Base-by-base conservation (phyloP, 1,140 invertebrate species). In the Varroa destructor region DNA sequence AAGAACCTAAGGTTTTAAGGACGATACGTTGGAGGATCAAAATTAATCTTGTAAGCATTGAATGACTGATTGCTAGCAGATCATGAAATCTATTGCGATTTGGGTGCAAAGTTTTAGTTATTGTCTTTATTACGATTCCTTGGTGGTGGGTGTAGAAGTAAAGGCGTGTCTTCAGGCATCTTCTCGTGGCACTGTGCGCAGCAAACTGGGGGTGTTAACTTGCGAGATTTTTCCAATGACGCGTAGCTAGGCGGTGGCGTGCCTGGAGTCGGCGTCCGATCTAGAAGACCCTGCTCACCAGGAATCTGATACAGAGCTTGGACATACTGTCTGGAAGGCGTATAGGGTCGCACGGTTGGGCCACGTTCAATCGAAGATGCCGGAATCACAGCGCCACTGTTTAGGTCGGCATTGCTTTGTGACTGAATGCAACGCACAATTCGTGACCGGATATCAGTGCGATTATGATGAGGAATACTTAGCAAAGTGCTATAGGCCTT, bases 401-500 rank as follows among this genome's bases (percentile, higher is more conserved):
- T 51, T 51, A 8, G 46, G 8, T 51, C 46, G 46, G 8, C 46
- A 37, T 37, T 67, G 37, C 40, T 40, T 8, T 67, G 61, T 14
- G 37, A 36, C 37, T 67, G 61, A 46, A 67, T 67, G 12, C 61
- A 14, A 40, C 61, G 14, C 40, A 46, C 61, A 2, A 67, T 67
- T 40, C 61, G 40, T 46, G 61, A 67, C 3, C 61, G 61, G 36
- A 67, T 12, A 46, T 67, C 61, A 2, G 14, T n/a, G 40, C 61
- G 61, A 40, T 67, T 67, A 2, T 67, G 61, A 40, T 43, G 61
- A 14, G 61, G 61, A 12, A 67, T 40, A 40, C 12, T 37, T 10
- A 25, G 61, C 40, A 67, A 37, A n/a, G 61, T 67, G 61, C 61
- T 67, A 37, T 67, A 67, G 3, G 61, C 61, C 36, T 67, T 67